Evolutionary conservation across 2,113 vertebrate genomes (phyloP), one percentile per base, ranked within the genome.

Genomic region (Maylandia zebra): DNA sequence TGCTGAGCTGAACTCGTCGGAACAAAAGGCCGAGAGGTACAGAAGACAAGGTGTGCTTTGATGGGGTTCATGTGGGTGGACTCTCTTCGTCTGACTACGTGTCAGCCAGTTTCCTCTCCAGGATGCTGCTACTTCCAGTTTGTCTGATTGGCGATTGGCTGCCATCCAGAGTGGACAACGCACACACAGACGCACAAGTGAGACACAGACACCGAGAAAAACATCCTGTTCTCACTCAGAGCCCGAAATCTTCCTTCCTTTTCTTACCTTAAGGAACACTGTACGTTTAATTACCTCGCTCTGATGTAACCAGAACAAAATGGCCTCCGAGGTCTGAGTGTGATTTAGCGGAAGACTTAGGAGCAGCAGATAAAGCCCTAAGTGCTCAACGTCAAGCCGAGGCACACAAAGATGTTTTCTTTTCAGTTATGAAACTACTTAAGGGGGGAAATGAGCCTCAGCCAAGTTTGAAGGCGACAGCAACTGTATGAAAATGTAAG

Each of bases 101-200:
- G 94, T 94, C 13, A 2, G 24, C 10, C 12, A 0, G 53, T 78
- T 94, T 94, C 90, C 93, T 90, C 52, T 59, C 5, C 79, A 90
- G 91, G 93, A 93, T 82, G 82, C 81, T 17, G 88, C 13, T 86
- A 83, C 83, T 86, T 93, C 92, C 91, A 91, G 30, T 53, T 71
- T 36, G 82, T 94, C 87, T 93, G 90, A 95, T 94, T 95, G 91
- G 83, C 85, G 83, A 94, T 86, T 94, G 95, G 95, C 92, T 52
- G 88, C 81, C 43, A 3, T 93, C 94, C 95, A 95, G 89, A 53
- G 56, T 82, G 64, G 52, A 90, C 81, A 79, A 64, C 45, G 11
- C 69, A 50, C 81, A 81, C 86, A 76, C 85, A 48, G 69, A 57
- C 80, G 86, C 69, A 66, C 55, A 83, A 55, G 74, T 64, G 34